Evolutionary conservation across 2,888 invertebrate species (phyloP), one percentile per base, ranked within the genome.

Genomic region (Cacoxenus indagator): DNA sequence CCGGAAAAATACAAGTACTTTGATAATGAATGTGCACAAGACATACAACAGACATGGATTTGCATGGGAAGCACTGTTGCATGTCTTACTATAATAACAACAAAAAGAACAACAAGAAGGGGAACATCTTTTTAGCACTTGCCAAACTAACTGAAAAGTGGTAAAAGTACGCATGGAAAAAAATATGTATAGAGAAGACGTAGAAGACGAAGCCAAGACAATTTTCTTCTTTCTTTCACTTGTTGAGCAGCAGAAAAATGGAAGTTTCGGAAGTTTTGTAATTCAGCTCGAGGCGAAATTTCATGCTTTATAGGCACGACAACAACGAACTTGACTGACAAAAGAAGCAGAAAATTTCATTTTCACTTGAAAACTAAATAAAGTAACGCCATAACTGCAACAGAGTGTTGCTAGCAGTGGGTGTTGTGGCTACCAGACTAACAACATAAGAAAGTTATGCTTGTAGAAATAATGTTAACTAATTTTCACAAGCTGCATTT

Each of bases 291-390:
- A 17, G 24, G 48, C 19, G 73, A 82, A 75, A 77, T 81, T 82
- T 81, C 76, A 81, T 77, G 81, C 77, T 77, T 78, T 78, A 81
- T 77, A 81, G 77, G 77, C 69, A 65, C 76, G 77, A 70, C 75
- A 75, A 69, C 70, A 73, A 68, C 17, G 57, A 71, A 68, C 69
- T 73, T 67, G 59, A 67, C 62, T 66, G 14, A 51, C 29, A 37
- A 19, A 67, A 48, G 24, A 70, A 29, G 8, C 17, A 59, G 9
- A 43, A 76, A 81, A 76, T 78, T 82, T 82, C 81, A 76, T 76
- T 81, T 81, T 81, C 81, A 81, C 81, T 81, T 81, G 69, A 43
- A 77, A 78, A 77, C 80, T 78, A 80, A 82, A 78, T 82, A 78
- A 80, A 48, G 14, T 6, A 11, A 64, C 24, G 5, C 37, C 8